These are phyloP conservation scores for Scaeva pyrastri DNA, from an alignment of 2,888 invertebrate species.

Conservation along the genomic window DNA sequence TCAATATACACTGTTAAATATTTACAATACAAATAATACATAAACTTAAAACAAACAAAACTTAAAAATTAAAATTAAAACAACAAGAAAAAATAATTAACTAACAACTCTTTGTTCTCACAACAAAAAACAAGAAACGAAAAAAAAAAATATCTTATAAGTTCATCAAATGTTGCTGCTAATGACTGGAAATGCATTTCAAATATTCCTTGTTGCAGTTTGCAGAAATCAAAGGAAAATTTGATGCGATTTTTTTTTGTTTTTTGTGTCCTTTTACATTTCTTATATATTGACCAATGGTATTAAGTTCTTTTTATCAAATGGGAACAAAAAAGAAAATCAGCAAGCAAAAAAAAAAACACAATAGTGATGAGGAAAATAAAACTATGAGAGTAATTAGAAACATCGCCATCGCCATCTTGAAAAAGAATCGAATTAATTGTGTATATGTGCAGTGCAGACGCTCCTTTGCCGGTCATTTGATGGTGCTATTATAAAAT, in stretches of 20 bases:
- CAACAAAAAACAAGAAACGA: too few relatives aligned
- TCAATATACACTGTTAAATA: conserved; percentile 35
- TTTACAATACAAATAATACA: conserved; percentile 46
- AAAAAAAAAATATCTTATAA: conserved; percentile 14
- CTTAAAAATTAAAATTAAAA: conserved; percentile 37
- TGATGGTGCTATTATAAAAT: conserved; percentile 10
- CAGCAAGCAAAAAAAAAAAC: conserved; percentile 10
- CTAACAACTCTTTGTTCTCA: conserved; percentile 13
- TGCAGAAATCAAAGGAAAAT: conserved; percentile 25
- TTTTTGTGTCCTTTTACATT: too few relatives aligned
- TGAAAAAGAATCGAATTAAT: conserved; percentile 64
- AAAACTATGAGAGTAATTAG: conserved; percentile 58
- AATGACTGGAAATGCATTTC: conserved; percentile 59
- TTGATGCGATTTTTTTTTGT: not conserved
- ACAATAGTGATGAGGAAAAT: conserved; percentile 14
- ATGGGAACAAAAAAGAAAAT: not conserved
- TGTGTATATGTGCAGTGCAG: conserved; percentile 30
- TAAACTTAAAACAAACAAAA: conserved; percentile 29
- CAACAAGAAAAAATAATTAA: conserved; percentile 7
- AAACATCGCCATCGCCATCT: conserved; percentile 54
- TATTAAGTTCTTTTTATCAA: conserved; percentile 30
- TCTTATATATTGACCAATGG: conserved; percentile 27
- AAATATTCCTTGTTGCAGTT: conserved; percentile 29
- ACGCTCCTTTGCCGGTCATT: conserved; percentile 58
- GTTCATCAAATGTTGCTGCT: conserved; percentile 43